phyloP scores from a whole-genome alignment of 2,113 vertebrate species.

The Pantherophis guttatus region DNA sequence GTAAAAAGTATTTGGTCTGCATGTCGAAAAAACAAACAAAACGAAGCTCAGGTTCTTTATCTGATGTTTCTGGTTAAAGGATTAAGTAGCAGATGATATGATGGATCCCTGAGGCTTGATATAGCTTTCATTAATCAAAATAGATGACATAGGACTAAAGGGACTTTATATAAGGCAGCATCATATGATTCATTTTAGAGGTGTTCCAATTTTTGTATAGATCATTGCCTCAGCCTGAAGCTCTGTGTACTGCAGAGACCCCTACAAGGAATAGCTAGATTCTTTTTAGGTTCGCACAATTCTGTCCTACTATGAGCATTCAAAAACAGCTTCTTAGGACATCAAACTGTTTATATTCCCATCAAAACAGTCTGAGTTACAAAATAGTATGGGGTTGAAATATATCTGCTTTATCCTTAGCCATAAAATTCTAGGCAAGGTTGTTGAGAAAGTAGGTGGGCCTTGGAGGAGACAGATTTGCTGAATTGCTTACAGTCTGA shows the following conservation, averaged over 20 bases:
- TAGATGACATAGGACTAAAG: not conserved
- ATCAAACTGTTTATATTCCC: not conserved
- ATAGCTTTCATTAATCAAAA: not conserved
- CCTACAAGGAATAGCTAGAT: not conserved
- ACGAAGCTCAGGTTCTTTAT: not conserved
- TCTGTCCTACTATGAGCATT: not conserved
- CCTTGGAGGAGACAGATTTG: not conserved
- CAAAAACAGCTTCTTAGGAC: not conserved
- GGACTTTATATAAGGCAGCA: not conserved
- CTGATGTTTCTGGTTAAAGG: not conserved
- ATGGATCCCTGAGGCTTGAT: not conserved
- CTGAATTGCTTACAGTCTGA: not conserved
- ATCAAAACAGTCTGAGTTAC: too few species aligned
- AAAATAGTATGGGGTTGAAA: not conserved
- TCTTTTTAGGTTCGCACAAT: not conserved
- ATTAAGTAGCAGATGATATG: not conserved
- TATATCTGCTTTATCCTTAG: not conserved
- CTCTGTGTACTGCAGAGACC: not conserved
- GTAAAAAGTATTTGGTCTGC: not conserved
- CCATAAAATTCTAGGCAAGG: not conserved
- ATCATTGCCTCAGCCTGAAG: too few species aligned
- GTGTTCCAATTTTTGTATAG: not conserved
- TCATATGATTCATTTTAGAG: not conserved
- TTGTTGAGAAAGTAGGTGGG: not conserved
- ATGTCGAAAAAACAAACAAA: not conserved